Percentiles rank a stretch among this genome's conserved stretches.
Evolutionary conservation across 2,888 invertebrate genomes (phyloP).

Genomic region (Resseliella maxima): DNA sequence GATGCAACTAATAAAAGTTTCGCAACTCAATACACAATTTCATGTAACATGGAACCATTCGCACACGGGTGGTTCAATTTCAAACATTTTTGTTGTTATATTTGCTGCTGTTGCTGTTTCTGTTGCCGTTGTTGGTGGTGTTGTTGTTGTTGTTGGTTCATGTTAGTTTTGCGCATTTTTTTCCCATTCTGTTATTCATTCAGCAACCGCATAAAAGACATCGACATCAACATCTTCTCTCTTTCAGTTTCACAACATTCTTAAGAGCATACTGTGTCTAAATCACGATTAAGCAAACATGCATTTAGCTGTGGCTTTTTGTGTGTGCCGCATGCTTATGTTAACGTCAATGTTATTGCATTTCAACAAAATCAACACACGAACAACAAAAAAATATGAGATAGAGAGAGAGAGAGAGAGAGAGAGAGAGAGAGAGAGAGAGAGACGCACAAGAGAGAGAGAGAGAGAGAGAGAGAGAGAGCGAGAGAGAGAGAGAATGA

Average conservation of each 20-base stretch:
- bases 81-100: background rate
- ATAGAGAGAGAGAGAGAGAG: background rate
- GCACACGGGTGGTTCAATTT: conserved; percentile 42
- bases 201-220: conserved; percentile 28
- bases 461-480: background rate
- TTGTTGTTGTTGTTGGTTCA: too few species aligned
- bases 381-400: background rate
- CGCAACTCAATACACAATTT: conserved; percentile 7
- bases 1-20: conserved; percentile 24
- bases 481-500: background rate
- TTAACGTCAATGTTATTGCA: conserved; percentile 48
- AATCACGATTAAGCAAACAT: conserved; percentile 51
- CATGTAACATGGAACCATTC: background rate
- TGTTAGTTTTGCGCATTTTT: background rate
- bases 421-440: too few species aligned
- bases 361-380: conserved; percentile 45
- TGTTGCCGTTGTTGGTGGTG: too few species aligned
- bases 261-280: conserved; percentile 6
- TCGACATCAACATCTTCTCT: conserved; percentile 40
- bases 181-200: background rate
- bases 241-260: conserved; percentile 40
- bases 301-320: conserved; percentile 19
- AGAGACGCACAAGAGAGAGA: background rate
- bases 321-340: conserved; percentile 41
- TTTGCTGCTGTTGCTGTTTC: background rate